Conservation (phyloP, 35 echinoderm and acorn worm genomes). For the Ophioderma brevispina region DNA sequence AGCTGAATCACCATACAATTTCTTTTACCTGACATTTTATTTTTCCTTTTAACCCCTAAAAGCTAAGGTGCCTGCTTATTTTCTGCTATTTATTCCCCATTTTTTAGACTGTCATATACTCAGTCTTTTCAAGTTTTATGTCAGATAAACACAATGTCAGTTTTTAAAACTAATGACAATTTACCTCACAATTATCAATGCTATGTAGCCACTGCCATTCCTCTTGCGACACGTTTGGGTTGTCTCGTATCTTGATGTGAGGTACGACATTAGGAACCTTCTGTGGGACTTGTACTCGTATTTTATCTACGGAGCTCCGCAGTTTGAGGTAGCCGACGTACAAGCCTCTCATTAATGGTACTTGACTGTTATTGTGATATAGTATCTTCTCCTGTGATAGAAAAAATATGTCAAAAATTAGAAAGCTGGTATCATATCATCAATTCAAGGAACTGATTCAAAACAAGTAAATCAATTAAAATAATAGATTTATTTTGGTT, state of each 20-base stretch:
- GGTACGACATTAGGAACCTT: slow-evolving; percentile 88
- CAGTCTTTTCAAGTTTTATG: too few relatives aligned
- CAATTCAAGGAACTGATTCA: neutral
- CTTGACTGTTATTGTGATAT: slow-evolving; percentile 69
- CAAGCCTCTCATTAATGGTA: slow-evolving; percentile 68
- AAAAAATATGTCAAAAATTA: too few relatives aligned
- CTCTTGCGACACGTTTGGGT: slow-evolving; percentile 87
- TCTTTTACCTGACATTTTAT: too few relatives aligned
- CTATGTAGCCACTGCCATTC: slow-evolving; percentile 97
- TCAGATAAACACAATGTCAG: neutral
- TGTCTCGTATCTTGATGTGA: slow-evolving; percentile 84
- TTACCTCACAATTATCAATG: slow-evolving; percentile 91
- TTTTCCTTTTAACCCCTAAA: too few relatives aligned
- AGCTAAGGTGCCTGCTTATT: neutral
- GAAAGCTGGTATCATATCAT: neutral
- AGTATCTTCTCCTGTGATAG: slow-evolving; percentile 97
- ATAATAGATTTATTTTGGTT: too few relatives aligned
- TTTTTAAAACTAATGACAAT: neutral
- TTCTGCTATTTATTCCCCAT: too few relatives aligned
- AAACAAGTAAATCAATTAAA: neutral
- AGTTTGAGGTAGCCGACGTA: slow-evolving; percentile 93
- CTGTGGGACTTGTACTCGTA: slow-evolving; percentile 90
- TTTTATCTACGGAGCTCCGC: slow-evolving; percentile 89
- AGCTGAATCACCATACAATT: too few relatives aligned
- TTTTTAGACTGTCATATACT: too few relatives aligned